phyloP scores from a whole-genome alignment of 2,797 vertebrate genomes.

The Hydrolagus colliei region DNA sequence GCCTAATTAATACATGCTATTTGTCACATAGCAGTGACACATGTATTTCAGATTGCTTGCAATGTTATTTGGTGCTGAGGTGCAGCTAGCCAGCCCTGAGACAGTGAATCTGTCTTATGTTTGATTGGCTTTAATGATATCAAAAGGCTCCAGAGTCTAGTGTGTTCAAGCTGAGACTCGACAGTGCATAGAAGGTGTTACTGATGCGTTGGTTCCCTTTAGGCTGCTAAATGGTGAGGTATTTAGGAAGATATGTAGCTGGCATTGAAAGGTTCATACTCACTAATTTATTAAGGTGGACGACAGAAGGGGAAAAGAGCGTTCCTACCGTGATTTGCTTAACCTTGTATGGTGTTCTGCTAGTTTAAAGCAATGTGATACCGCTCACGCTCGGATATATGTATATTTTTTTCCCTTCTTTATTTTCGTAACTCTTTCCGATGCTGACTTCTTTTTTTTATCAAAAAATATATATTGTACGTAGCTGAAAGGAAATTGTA shows the following conservation, averaged over 20 bases:
- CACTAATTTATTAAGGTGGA: conserved; percentile 51
- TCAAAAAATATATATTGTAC: background rate
- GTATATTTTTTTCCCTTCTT: conserved; percentile 46
- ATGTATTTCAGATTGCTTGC: conserved; percentile 91
- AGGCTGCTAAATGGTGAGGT: conserved; percentile 55
- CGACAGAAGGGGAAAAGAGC: conserved; percentile 44
- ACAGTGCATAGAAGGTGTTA: conserved; percentile 57
- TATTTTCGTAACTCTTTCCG: conserved; percentile 36
- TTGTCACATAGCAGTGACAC: conserved; percentile 98
- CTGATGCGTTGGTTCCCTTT: conserved; percentile 57
- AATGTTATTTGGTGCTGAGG: conserved; percentile 76
- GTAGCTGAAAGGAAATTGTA: conserved; percentile 25
- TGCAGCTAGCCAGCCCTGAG: conserved; percentile 54
- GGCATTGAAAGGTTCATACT: conserved; percentile 50
- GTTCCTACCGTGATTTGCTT: conserved; percentile 55
- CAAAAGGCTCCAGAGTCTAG: conserved; percentile 60
- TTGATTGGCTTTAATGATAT: conserved; percentile 65
- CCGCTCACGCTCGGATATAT: conserved; percentile 48
- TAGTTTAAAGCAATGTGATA: conserved; percentile 49
- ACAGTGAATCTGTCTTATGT: conserved; percentile 57
- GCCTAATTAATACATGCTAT: conserved; percentile 99
- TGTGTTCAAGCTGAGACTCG: conserved; percentile 60
- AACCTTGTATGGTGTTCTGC: conserved; percentile 42
- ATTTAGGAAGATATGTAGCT: conserved; percentile 49
- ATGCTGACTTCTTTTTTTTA: background rate